Base-by-base conservation (phyloP, 2,113 vertebrate genomes). In the Channa maculata region DNA sequence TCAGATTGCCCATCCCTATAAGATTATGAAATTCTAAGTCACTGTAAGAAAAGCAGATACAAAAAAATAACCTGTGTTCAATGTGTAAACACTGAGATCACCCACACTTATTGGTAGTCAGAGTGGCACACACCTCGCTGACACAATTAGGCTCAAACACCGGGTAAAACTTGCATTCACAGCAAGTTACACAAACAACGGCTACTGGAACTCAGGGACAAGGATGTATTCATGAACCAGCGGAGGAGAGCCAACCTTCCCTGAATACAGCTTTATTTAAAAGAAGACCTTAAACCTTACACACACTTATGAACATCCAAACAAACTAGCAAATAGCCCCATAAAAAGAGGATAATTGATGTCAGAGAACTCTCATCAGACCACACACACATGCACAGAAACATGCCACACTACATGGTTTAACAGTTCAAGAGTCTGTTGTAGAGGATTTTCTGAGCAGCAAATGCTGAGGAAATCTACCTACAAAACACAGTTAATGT, bases 221-320 rank as follows among this genome's bases (percentile, higher is more conserved):
- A 90, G 85, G 87, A 75, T 58, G 86, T 68, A 93, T 93, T 94
- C 87, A 94, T 91, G 89, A 86, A 80, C 80, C 60, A n/a, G 8
- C 79, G 83, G 76, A 84, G 55, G 71, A 79, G 52, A 87, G 87
- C 84, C 91, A 89, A 86, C 61, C 81, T 86, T 78, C 45, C 45
- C 77, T 84, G 65, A 92, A 90, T 84, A 76, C 87, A 67, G 65
- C 89, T 79, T 87, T 61, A 88, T 79, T 90, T 71, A 78, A 57
- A 57, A 79, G 64, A 61, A 41, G 59, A 78, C 51, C 49, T 53
- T 83, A 41, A 80, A 73, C 13, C 15, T 8, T 50, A 15, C 61
- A 65, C 44, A 74, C 54, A 64, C 58, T 37, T 66, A 65, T 54
- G 50, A 73, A 43, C 68, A 73, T 49, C 14, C 50, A 82, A 54